A percentile compares a stretch with the other conserved stretches of the same genome.
These are phyloP conservation scores for Hoplodrina ambigua DNA, from an alignment of 2,888 invertebrate genomes.

Conservation along the genomic window DNA sequence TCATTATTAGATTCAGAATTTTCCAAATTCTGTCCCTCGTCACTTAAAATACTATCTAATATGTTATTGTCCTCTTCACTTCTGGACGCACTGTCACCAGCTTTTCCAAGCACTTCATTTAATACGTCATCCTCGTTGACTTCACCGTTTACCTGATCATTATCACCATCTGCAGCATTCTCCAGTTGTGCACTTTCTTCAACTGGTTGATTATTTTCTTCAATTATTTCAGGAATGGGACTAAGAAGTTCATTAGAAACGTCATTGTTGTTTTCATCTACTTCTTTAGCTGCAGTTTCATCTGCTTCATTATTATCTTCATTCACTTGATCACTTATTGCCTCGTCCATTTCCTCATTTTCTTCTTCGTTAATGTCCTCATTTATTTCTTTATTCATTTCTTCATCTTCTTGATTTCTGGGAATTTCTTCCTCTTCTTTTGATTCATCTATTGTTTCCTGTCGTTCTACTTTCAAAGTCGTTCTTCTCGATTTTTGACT, in stretches of 20 bases:
- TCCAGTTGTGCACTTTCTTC: slow-evolving; percentile 23
- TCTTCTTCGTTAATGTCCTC: background rate
- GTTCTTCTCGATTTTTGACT: slow-evolving; percentile 31
- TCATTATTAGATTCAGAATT: slow-evolving; percentile 66
- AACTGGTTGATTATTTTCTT: slow-evolving; percentile 29
- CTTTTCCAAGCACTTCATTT: slow-evolving; percentile 61
- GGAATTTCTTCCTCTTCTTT: slow-evolving; percentile 8
- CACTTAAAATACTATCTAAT: slow-evolving; percentile 72
- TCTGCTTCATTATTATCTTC: slow-evolving; percentile 1
- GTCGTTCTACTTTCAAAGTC: slow-evolving; percentile 41
- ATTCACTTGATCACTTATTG: background rate
- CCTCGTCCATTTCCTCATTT: slow-evolving; percentile 1
- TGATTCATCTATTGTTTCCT: slow-evolving; percentile 47
- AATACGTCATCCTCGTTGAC: slow-evolving; percentile 62
- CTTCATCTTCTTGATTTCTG: background rate
- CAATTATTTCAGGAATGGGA: slow-evolving; percentile 33
- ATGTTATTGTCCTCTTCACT: slow-evolving; percentile 71
- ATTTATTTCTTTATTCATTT: slow-evolving; percentile 14
- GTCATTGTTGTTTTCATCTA: slow-evolving; percentile 46
- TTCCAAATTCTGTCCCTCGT: slow-evolving; percentile 64
- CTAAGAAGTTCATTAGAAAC: slow-evolving; percentile 34
- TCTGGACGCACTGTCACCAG: slow-evolving; percentile 55
- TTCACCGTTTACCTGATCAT: slow-evolving; percentile 39
- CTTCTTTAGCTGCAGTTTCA: slow-evolving; percentile 8
- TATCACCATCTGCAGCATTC: slow-evolving; percentile 6